Evolutionary conservation across 2,888 invertebrate species (phyloP), one percentile per base, ranked within the genome.

Genomic region (Miltochrista miniata): DNA sequence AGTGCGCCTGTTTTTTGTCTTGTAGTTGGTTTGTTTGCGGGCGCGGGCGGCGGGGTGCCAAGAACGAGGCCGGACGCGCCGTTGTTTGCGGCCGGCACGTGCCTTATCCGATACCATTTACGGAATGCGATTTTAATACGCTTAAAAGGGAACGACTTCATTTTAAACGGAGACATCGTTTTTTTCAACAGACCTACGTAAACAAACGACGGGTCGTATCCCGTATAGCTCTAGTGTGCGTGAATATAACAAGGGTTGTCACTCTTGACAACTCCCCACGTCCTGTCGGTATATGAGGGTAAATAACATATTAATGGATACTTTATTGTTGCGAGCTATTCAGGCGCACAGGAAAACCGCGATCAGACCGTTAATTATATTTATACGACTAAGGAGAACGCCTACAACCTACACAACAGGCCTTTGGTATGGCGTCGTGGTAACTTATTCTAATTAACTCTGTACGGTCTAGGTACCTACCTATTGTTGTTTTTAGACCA

Each of bases 41-140:
- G 50, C 51, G 57, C 41, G 45, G 44, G 52, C 18, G 10, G 24
- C 12, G 44, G 35, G 52, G 56, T 50, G 44, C 24, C 35, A 44
- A 63, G 65, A 39, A 34, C 39, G 37, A 46, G 48, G 59, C 66
- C 68, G 69, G 69, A 65, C 70, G 71, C 56, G 59, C 42, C 59
- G 54, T 45, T 76, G 74, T 75, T 74, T 72, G 74, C 42, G 46
- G 64, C 67, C 75, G 88, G 86, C 88, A 81, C 89, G 89, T 85
- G 88, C 87, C 85, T 83, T 79, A 79, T 81, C 83, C 85, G 81
- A 78, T 70, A 76, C 87, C 87, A 79, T 87, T 81, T 83, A 84
- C 72, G 87, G 87, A 85, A 85, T 82, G 85, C 85, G 76, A 85
- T 85, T 85, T 84, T 81, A 83, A 85, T 83, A 79, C 79, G 76